Base-by-base conservation (phyloP, 2,797 vertebrate species). In the Chrysocyon brachyurus region DNA sequence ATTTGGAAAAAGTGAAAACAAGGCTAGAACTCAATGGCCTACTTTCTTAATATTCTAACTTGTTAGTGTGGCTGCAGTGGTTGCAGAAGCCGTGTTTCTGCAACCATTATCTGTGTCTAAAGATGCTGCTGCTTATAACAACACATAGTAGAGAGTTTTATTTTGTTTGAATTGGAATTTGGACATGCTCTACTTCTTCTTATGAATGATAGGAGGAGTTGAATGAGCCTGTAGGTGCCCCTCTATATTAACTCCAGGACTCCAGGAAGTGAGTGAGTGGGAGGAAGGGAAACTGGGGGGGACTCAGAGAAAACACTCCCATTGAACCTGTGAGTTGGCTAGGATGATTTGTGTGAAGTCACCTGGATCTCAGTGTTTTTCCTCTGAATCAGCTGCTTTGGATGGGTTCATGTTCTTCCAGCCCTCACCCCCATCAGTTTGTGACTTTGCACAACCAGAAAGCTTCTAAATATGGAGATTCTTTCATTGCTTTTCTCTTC, bases 161-260 rank as follows among this genome's bases (percentile, higher is more conserved):
- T 75, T 92, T 94, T 75, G 61, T 87, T 87, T 83, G 81, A 87
- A 49, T 22, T 28, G 21, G 78, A 96, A 95, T 96, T 96, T 94
- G 96, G 86, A 68, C 59, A 68, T 0, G 0, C 52, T 94, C 28
- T 86, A 0, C 28, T 92, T n/a, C 85, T 11, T 93, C 75, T 92
- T 75, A 0, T 16, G 82, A 93, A 52, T 26, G 84, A 75, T 52
- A 54, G 91, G 52, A 94, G 59, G 61, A 59, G 56, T 61, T 36
- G 10, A 21, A n/a, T 70, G 85, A 54, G 73, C 54, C 49, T 68
- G 2, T 0, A 6, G 0, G 14, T 36, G 3, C 0, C 73, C 92
- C 36, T 57, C 33, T 68, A 9, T 14, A 1, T 8, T n/a, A 82
- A 49, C 46, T 14, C n/a, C 17, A 17, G n/a, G 40, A 46, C 40